Percentiles rank a stretch among this genome's conserved stretches.
Evolutionary conservation across 1,140 invertebrate genomes (phyloP).

Genomic region (Diabrotica undecimpunctata): DNA sequence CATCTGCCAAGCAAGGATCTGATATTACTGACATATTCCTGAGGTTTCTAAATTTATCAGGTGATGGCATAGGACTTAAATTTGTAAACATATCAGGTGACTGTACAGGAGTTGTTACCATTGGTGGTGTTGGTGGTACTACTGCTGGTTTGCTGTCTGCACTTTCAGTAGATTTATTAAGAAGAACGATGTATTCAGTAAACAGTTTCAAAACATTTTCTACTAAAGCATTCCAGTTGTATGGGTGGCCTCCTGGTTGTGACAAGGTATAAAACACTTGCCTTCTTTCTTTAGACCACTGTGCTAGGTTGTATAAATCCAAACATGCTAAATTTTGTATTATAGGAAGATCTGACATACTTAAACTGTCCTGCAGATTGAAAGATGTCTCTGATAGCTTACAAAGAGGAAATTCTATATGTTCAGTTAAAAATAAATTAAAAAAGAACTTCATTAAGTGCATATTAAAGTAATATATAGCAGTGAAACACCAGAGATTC

Average conservation of each 20-base stretch:
- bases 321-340: conserved; percentile 67
- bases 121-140: conserved; percentile 15
- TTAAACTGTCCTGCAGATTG: conserved; percentile 56
- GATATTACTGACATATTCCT: conserved; percentile 34
- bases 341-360: conserved; percentile 55
- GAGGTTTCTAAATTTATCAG: conserved; percentile 32
- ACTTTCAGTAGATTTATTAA: conserved; percentile 55
- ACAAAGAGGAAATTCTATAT: conserved; percentile 58
- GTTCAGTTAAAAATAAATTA: conserved; percentile 65
- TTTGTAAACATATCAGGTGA: conserved; percentile 30
- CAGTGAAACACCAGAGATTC: conserved; percentile 63
- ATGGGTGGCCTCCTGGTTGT: conserved; percentile 72
- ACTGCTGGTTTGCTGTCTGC: conserved; percentile 22
- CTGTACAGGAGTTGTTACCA: conserved; percentile 7
- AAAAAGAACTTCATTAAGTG: conserved; percentile 66
- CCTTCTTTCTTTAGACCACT: conserved; percentile 56
- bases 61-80: conserved; percentile 19
- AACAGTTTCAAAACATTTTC: conserved; percentile 58
- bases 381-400: conserved; percentile 35
- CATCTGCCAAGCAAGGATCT: neutral
- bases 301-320: conserved; percentile 61
- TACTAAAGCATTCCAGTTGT: conserved; percentile 71
- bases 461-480: conserved; percentile 63
- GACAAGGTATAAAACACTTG: conserved; percentile 65
- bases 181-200: conserved; percentile 57